Evolutionary conservation across 2,113 vertebrate genomes (phyloP).

Genomic region (Lampris megalopsis): DNA sequence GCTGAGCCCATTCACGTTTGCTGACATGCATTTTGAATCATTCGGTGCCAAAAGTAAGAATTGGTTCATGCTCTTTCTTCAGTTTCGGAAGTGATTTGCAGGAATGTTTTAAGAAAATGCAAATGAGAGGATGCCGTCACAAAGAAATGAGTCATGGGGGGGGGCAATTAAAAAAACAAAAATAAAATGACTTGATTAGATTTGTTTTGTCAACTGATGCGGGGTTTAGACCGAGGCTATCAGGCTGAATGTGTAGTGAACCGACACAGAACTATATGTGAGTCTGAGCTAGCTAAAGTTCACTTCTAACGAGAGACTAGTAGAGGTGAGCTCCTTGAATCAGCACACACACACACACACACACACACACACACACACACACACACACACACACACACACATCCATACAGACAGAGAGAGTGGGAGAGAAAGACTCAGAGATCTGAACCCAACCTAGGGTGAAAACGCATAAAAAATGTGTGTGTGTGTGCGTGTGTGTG

Average conservation of each 20-base stretch:
- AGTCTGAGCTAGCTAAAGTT: constrained; percentile 12
- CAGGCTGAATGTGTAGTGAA: background rate
- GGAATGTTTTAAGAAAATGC: constrained; percentile 13
- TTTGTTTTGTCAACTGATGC: background rate
- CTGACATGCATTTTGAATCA: constrained; percentile 15
- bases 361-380: background rate
- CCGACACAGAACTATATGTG: background rate
- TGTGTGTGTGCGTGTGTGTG: background rate
- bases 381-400: background rate
- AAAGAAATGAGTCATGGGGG: constrained; percentile 1
- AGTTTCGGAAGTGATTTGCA: constrained; percentile 18
- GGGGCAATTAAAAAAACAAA: background rate
- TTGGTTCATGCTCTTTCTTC: background rate
- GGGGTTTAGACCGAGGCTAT: background rate
- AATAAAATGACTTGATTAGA: background rate
- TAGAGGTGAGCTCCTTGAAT: background rate
- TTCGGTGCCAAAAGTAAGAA: constrained; percentile 29
- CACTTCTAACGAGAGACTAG: constrained; percentile 13
- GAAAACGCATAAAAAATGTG: constrained; percentile 5
- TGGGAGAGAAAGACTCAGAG: background rate
- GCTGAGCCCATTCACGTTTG: constrained; percentile 31
- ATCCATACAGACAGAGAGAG: background rate
- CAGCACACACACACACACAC: background rate
- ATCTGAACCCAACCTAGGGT: background rate
- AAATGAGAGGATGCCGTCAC: background rate